phyloP scores from a whole-genome alignment of 2,888 invertebrate species.

The Stegophylla sp. region DNA sequence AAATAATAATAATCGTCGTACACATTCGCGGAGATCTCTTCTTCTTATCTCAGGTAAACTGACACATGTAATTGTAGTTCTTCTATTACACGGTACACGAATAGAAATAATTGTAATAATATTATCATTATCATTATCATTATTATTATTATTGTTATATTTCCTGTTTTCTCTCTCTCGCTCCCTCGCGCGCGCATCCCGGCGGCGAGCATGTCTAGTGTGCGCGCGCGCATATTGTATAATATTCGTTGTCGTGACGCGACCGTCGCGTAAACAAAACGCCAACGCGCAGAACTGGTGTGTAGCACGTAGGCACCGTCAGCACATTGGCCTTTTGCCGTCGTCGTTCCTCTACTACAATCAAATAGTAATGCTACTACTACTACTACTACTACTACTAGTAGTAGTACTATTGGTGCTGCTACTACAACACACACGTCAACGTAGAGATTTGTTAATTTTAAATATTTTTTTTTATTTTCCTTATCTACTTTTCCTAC shows the following conservation, averaged over 20 bases:
- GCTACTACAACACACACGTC: background rate
- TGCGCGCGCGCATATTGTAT: too few relatives aligned
- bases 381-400: too few relatives aligned
- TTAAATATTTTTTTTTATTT: background rate
- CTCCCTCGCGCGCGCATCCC: background rate
- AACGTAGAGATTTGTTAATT: background rate
- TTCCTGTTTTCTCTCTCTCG: conserved; percentile 24
- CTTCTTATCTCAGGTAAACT: conserved; percentile 53
- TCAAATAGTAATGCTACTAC: too few relatives aligned
- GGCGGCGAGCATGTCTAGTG: background rate
- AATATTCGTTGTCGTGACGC: background rate
- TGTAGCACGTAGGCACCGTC: conserved; percentile 9
- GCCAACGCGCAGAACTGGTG: conserved; percentile 17
- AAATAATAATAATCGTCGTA: background rate
- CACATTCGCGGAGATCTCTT: background rate
- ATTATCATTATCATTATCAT: background rate
- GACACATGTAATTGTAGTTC: background rate
- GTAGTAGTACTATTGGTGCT: background rate
- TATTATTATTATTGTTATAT: background rate
- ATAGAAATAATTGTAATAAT: background rate
- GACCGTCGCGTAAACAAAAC: conserved; percentile 20
- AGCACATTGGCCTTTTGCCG: conserved; percentile 8
- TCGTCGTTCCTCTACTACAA: background rate
- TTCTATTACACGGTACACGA: background rate
- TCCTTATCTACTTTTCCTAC: background rate